Base-by-base conservation (phyloP, 2,797 vertebrate species). In the Sphenodon punctatus region DNA sequence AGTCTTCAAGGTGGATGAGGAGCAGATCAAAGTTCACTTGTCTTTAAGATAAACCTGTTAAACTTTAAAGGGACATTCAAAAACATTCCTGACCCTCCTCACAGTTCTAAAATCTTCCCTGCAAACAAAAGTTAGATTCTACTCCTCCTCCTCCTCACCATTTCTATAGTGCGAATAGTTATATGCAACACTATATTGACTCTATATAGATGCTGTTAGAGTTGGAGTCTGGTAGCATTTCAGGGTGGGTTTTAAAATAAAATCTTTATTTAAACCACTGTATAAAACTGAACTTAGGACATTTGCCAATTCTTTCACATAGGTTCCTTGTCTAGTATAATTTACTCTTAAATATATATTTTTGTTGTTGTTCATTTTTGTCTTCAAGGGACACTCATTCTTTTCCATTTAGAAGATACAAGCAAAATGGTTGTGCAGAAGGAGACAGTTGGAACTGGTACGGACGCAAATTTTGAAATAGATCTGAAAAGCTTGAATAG, bases 401-500 rank as follows among this genome's bases (percentile, higher is more conserved):
- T 41, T 38, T 67, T 46, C 59, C 2, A 17, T 75, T 71, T 41
- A 64, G 11, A 5, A 65, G 49, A 45, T 49, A 61, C 2, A 64
- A 2, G 8, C 5, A 43, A 70, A 75, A 80, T 70, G 2, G 1
- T 4, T 39, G 11, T 13, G 7, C 8, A 72, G 10, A 49, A 41
- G 7, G 1, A 74, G 14, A 13, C 69, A 60, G 0, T 23, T 6
- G 69, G 45, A 76, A 82, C 83, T 32, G 7, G 6, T 7, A 27
- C 46, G 19, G 65, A 72, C 32, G 6, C 4, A 79, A 75, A 65
- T 27, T 53, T 5, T 32, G 75, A 59, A 67, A 38, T 38, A 16
- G 34, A 84, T 53, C 51, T 0, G 0, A 75, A 30, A 17, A 89
- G 80, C 78, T 81, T 89, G 84, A 87, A 69, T 89, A 84, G 7